Conservation (phyloP, 2,113 vertebrate genomes). For the Onychostruthus taczanowskii region DNA sequence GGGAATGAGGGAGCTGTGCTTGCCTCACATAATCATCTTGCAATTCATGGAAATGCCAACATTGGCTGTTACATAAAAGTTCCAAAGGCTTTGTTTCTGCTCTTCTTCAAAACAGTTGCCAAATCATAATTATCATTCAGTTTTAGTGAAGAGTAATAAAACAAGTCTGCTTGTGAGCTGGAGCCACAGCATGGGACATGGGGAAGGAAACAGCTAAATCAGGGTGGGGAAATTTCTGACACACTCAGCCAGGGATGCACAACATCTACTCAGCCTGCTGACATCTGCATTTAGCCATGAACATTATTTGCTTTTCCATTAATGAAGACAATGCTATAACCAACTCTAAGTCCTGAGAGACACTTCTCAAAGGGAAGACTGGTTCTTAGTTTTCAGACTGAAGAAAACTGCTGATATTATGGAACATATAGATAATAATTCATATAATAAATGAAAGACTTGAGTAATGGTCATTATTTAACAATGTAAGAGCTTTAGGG, state of each 20-base stretch:
- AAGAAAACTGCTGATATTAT: neutral
- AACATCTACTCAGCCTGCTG: neutral
- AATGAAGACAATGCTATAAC: neutral
- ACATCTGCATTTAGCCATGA: neutral
- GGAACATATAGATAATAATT: neutral
- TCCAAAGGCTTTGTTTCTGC: slow-evolving; percentile 43
- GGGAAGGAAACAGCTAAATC: neutral
- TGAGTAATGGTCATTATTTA: neutral
- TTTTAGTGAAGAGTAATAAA: neutral
- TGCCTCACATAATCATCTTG: slow-evolving; percentile 14
- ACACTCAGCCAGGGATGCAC: neutral
- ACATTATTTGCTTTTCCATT: neutral
- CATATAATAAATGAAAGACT: neutral
- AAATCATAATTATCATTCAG: neutral
- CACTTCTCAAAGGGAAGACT: neutral
- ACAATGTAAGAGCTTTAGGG: neutral
- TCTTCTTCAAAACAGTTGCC: slow-evolving; percentile 23
- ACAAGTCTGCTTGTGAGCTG: neutral
- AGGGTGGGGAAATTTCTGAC: neutral
- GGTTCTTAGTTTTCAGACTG: neutral
- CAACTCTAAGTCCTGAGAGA: neutral
- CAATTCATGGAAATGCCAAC: slow-evolving; percentile 1
- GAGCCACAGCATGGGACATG: neutral
- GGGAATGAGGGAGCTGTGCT: neutral
- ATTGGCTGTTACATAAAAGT: slow-evolving; percentile 2